Conservation (phyloP, 2,888 invertebrate genomes). For the Thelaira solivaga region DNA sequence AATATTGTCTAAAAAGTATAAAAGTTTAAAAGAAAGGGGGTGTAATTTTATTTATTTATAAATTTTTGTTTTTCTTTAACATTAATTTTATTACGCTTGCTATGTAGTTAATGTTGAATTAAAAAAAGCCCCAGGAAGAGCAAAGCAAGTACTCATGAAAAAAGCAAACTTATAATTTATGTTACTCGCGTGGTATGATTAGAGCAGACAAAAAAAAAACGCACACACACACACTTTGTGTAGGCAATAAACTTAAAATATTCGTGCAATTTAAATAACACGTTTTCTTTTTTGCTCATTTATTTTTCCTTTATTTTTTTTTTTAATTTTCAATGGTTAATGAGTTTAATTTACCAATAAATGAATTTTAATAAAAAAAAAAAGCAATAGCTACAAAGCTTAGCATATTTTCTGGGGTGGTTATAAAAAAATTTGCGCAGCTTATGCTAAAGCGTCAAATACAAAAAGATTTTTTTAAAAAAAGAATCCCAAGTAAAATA, state of each 20-base stretch:
- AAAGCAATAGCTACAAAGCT: no score
- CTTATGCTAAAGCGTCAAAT: no score
- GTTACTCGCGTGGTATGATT: constrained; percentile 55
- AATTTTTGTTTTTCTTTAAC: constrained; percentile 38
- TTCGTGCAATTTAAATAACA: constrained; percentile 26
- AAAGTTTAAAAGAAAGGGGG: constrained; percentile 58
- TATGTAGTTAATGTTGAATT: constrained; percentile 36
- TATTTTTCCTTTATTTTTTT: constrained; percentile 8
- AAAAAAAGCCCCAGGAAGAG: background rate
- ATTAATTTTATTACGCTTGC: constrained; percentile 47
- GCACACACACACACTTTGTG: no score
- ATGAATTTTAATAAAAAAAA: no score
- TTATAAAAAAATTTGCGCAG: no score
- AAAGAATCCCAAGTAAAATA: no score
- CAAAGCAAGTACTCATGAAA: constrained; percentile 8
- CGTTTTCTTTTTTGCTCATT: constrained; percentile 4
- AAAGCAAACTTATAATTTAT: constrained; percentile 51
- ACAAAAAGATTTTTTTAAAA: no score
- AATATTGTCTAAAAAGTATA: constrained; percentile 41
- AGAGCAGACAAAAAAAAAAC: constrained; percentile 27
- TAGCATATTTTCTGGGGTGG: no score
- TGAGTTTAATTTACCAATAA: no score
- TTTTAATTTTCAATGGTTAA: constrained; percentile 29
- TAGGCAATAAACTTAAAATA: constrained; percentile 22
- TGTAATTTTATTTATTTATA: constrained; percentile 59